Conservation (phyloP, 2,113 vertebrate species). For the Sus scrofa region DNA sequence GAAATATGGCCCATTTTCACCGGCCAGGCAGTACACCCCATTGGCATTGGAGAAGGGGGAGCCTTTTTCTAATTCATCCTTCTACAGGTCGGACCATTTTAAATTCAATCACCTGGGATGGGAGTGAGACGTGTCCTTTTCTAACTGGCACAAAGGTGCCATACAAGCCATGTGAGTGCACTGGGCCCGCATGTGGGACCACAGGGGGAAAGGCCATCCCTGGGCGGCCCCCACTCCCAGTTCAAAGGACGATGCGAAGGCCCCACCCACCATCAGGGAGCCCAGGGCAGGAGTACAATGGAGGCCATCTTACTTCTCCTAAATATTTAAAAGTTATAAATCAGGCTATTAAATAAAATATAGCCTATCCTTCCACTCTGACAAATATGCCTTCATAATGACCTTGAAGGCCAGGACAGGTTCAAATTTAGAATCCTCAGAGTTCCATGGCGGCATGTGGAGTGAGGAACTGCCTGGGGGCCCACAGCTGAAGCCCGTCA, state of each 20-base stretch:
- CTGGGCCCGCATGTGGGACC: not conserved
- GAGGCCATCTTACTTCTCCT: slow-evolving; percentile 27
- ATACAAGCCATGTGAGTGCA: not conserved
- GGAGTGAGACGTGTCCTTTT: not conserved
- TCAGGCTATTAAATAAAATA: slow-evolving; percentile 79
- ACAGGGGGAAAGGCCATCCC: not conserved
- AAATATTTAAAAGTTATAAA: slow-evolving; percentile 74
- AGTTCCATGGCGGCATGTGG: not conserved
- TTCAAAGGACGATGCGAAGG: not conserved
- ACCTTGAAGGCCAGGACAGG: slow-evolving; percentile 62
- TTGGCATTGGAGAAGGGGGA: not conserved
- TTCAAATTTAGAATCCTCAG: slow-evolving; percentile 62
- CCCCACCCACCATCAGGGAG: not conserved
- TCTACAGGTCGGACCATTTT: not conserved
- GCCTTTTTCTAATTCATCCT: not conserved
- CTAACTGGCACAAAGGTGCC: not conserved
- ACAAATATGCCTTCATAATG: slow-evolving; percentile 68
- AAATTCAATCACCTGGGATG: not conserved
- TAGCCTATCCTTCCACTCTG: slow-evolving; percentile 58
- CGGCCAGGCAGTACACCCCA: accelerated
- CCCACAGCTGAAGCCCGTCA: not conserved
- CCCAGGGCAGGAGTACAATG: not conserved
- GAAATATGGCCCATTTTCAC: not conserved
- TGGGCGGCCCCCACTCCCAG: not conserved
- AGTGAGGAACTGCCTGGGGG: not conserved